Evolutionary conservation across 2,888 invertebrate genomes (phyloP).

Genomic region (Coelinius sp.): DNA sequence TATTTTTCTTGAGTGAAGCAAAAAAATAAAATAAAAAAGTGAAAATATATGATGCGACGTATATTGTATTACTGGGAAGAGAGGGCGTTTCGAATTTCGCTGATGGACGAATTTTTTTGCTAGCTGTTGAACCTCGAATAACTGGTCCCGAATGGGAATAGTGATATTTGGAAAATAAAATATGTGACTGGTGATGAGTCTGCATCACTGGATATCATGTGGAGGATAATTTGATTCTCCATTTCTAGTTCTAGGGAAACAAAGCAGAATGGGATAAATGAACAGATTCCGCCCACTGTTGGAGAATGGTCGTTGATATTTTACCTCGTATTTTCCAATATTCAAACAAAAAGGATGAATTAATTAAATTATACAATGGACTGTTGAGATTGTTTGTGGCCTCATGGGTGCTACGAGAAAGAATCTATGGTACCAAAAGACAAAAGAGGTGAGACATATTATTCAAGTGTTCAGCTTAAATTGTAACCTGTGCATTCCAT

Average conservation of each 20-base stretch:
- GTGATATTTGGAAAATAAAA: background rate
- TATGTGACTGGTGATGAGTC: background rate
- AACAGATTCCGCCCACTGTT: too few species aligned
- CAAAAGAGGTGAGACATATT: too few species aligned
- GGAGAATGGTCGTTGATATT: too few species aligned
- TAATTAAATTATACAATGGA: too few species aligned
- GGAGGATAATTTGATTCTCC: background rate
- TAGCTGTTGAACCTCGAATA: conserved; percentile 5
- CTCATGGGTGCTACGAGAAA: too few species aligned
- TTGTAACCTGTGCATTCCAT: too few species aligned
- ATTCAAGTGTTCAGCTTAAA: too few species aligned
- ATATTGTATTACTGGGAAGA: background rate
- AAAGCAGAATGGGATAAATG: too few species aligned
- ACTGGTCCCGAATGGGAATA: background rate
- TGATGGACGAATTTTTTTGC: conserved; percentile 1
- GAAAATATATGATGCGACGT: background rate
- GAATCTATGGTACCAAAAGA: too few species aligned
- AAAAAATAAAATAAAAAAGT: background rate
- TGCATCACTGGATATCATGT: background rate
- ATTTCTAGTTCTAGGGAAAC: background rate
- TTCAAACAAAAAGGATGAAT: too few species aligned
- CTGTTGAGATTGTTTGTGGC: too few species aligned
- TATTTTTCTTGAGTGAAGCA: background rate
- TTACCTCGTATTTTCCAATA: too few species aligned
- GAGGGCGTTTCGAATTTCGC: conserved; percentile 3